phyloP scores from a whole-genome alignment of 53 echinoderm and acorn worm species.

The Glandiceps talaboti region DNA sequence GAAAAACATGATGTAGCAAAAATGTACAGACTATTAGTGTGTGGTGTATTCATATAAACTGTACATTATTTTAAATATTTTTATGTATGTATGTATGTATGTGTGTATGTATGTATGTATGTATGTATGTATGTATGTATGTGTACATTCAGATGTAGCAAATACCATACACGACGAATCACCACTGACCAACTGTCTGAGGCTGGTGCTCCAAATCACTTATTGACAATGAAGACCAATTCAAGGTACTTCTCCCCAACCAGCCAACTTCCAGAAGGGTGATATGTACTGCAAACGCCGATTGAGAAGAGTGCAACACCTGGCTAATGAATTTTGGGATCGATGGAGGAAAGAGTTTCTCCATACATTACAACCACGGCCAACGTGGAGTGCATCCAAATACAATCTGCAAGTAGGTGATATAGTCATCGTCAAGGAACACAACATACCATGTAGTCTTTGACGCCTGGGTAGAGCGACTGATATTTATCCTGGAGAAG shows the following conservation, averaged over 20 bases:
- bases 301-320: conserved; percentile 17
- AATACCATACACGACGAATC: conserved; percentile 35
- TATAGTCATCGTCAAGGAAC: conserved; percentile 19
- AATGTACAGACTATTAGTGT: too few species aligned
- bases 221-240: conserved; percentile 34
- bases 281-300: conserved; percentile 10
- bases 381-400: conserved; percentile 12
- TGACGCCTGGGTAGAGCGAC: conserved; percentile 14
- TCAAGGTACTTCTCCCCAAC: conserved; percentile 26
- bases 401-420: conserved; percentile 13
- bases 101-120: too few species aligned
- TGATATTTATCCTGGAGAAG: conserved; percentile 11
- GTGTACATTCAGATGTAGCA: too few species aligned
- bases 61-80: too few species aligned
- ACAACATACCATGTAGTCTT: conserved; percentile 2
- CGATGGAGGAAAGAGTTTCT: conserved; percentile 19
- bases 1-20: too few species aligned
- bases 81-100: too few species aligned
- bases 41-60: too few species aligned
- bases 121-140: too few species aligned
- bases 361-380: background rate
- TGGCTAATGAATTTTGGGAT: conserved; percentile 9
- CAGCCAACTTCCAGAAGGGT: conserved; percentile 23
- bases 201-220: conserved; percentile 12
- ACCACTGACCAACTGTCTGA: conserved; percentile 3